Evolutionary conservation across 2,888 invertebrate genomes (phyloP).

Genomic region (Antitype chi): DNA sequence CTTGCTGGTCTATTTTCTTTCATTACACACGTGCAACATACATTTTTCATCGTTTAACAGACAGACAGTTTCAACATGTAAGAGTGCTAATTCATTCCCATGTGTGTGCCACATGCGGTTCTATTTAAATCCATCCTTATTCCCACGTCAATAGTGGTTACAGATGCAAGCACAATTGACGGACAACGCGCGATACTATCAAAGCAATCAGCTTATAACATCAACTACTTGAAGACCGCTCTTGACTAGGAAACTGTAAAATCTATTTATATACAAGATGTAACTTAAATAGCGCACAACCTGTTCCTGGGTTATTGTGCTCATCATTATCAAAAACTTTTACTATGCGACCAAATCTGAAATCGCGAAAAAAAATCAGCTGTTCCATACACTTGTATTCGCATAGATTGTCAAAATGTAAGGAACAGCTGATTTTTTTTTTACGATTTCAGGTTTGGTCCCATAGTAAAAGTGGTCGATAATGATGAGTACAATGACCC

Average conservation of each 20-base stretch:
- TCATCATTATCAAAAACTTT: too few relatives aligned
- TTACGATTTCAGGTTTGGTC: too few relatives aligned
- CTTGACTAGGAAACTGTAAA: background rate
- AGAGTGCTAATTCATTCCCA: background rate
- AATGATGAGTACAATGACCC: too few relatives aligned
- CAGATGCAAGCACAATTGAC: conserved; percentile 55
- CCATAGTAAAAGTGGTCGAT: too few relatives aligned
- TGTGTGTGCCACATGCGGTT: conserved; percentile 41
- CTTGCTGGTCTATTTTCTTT: conserved; percentile 23
- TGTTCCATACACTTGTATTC: too few relatives aligned
- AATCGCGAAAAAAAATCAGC: too few relatives aligned
- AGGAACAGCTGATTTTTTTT: too few relatives aligned
- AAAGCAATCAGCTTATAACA: conserved; percentile 41
- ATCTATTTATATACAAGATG: too few relatives aligned
- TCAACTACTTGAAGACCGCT: conserved; percentile 19
- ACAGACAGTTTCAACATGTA: background rate
- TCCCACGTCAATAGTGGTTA: conserved; percentile 54
- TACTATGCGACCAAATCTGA: too few relatives aligned
- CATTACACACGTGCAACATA: background rate
- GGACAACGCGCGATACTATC: conserved; percentile 19
- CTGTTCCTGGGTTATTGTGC: too few relatives aligned
- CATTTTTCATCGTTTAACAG: background rate
- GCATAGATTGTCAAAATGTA: too few relatives aligned
- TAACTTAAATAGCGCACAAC: too few relatives aligned
- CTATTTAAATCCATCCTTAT: conserved; percentile 33